Base-by-base conservation (phyloP, 1,140 invertebrate species). In the Sweltsa coloradensis region DNA sequence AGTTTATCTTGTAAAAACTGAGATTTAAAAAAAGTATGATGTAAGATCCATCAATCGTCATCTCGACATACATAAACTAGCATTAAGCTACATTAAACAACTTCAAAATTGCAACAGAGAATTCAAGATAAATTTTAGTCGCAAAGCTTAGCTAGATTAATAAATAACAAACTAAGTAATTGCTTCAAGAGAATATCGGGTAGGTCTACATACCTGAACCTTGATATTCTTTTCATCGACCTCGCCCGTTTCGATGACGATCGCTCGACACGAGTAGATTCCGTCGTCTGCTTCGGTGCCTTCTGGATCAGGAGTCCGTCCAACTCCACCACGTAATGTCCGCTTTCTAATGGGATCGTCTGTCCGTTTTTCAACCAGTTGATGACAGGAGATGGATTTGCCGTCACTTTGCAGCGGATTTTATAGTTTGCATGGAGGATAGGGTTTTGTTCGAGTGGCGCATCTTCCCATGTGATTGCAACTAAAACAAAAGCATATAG, bases 311-410 rank as follows among this genome's bases (percentile, higher is more conserved):
- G 63, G 9, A 94, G 65, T 1, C 87, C 85, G 53, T 88, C 78
- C 0, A 74, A 70, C 48, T 83, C 78, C 42, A 85, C 74, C 7
- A 87, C 72, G 53, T 86, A 89, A 42, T 72, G 75, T 48, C 64
- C 61, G 40, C 75, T 74, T 70, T 71, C 54, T 27, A 65, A 55
- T 27, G 26, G 61, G 57, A 81, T 70, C 34, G 68, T 61, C 51
- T 77, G 68, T n/a, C 77, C 80, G 61, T 90, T 81, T 60, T 81
- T 81, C 36, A 79, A 71, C 90, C 89, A 94, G 59, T 86, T 83
- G 11, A 94, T 78, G 11, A 72, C 73, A 0, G 91, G 86, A 22
- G 83, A 69, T 13, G 91, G 91, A 62, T 83, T 81, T 1, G 89
- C 87, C 40, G 75, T 78, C 0, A 93, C 89, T 63, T 83, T 74